Evolutionary conservation across 2,113 vertebrate genomes (phyloP).

Genomic region (Isichthys henryi): DNA sequence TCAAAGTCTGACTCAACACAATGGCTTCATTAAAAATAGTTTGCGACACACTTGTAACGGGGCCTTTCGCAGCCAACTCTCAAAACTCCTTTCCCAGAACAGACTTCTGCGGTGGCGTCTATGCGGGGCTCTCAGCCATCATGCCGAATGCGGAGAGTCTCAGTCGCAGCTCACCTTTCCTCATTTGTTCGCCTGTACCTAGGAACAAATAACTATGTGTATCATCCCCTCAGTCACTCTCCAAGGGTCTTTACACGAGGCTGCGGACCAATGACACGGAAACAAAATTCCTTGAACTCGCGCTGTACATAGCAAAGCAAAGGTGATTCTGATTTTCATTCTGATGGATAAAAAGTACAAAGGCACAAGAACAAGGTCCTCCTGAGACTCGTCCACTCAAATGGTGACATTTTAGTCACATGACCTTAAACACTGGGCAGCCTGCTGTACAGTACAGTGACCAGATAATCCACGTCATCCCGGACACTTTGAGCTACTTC

Average conservation of each 20-base stretch:
- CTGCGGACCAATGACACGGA: neutral
- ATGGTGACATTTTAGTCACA: neutral
- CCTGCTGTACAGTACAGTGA: neutral
- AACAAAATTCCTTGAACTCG: neutral
- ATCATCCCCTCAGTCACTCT: neutral
- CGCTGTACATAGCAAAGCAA: neutral
- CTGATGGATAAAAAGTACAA: neutral
- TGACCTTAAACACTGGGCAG: neutral
- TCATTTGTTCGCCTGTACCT: neutral
- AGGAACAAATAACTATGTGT: neutral
- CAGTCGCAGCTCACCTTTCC: neutral
- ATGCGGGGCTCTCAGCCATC: neutral
- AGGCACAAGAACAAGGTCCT: neutral
- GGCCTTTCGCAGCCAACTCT: neutral
- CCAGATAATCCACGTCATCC: neutral
- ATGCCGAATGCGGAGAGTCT: neutral
- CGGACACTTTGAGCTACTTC: neutral
- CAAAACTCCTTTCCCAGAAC: neutral
- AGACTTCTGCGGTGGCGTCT: neutral
- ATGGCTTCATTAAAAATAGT: neutral
- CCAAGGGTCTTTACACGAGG: neutral
- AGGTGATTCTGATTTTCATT: neutral
- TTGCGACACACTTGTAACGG: neutral
- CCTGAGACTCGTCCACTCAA: neutral
- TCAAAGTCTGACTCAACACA: slow-evolving; percentile 10